A percentile compares a stretch with the other conserved stretches of the same genome.
These are phyloP conservation scores for Echinometra lucunter DNA, from an alignment of 53 echinoderm and acorn worm species.

Conservation along the genomic window DNA sequence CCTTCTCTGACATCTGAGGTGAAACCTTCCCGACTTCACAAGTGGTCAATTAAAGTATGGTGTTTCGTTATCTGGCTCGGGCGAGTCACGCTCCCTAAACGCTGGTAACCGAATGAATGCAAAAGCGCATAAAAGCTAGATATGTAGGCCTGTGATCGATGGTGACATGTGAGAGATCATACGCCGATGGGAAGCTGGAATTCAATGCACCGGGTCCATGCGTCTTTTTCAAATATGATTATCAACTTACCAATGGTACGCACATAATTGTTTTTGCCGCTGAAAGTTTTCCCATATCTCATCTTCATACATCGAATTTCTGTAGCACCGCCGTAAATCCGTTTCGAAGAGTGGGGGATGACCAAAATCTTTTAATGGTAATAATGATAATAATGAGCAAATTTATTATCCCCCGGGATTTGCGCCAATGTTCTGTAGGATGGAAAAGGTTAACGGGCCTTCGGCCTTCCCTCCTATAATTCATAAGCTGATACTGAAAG, in stretches of 20 bases:
- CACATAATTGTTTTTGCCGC: conserved; percentile 3
- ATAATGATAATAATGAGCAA: no score
- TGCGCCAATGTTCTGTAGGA: no score
- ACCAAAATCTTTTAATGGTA: neutral
- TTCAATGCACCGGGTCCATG: neutral
- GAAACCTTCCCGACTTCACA: neutral
- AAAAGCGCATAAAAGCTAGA: neutral
- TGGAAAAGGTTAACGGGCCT: neutral
- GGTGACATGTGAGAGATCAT: neutral
- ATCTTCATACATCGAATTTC: neutral
- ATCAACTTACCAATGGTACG: neutral
- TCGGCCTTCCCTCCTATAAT: neutral
- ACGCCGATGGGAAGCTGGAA: conserved; percentile 29
- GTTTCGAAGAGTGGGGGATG: no score
- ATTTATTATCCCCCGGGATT: no score
- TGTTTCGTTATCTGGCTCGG: neutral
- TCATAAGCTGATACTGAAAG: neutral
- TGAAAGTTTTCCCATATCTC: neutral
- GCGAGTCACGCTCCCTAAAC: neutral
- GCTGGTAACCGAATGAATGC: neutral
- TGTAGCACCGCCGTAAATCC: no score
- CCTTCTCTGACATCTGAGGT: neutral
- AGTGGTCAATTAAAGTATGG: conserved; percentile 45
- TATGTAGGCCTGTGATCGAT: conserved; percentile 7
- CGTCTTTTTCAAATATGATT: conserved; percentile 34